phyloP scores from a whole-genome alignment of 2,888 invertebrate genomes.

The Spisula subtruncata region DNA sequence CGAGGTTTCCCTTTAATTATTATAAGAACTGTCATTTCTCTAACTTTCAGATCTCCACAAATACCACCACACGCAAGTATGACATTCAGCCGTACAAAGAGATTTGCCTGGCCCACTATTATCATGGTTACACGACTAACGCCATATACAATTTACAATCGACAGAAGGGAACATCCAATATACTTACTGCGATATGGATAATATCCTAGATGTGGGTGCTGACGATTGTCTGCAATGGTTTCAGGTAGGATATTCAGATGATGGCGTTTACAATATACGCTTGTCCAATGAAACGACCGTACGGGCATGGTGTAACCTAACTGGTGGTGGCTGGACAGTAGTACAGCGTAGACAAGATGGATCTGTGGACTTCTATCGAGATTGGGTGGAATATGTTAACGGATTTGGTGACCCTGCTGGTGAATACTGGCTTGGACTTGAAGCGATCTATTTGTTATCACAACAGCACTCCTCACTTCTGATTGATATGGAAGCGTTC shows the following conservation, averaged over 20 bases:
- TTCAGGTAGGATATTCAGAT: background rate
- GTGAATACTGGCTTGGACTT: slow-evolving; percentile 15
- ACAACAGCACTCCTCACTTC: background rate
- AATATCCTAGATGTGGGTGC: no score
- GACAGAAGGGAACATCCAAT: background rate
- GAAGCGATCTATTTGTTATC: background rate
- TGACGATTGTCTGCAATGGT: no score
- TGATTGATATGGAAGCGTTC: background rate
- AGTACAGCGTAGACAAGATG: no score
- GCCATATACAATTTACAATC: background rate
- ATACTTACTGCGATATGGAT: no score
- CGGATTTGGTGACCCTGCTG: no score
- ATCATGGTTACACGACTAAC: background rate
- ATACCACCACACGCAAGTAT: no score
- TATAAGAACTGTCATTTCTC: no score
- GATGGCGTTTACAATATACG: background rate
- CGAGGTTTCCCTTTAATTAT: no score
- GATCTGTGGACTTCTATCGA: no score
- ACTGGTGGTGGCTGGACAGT: no score
- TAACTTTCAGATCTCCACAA: background rate
- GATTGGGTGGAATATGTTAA: no score
- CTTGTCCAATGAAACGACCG: background rate
- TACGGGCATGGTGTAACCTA: background rate
- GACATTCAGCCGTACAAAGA: slow-evolving; percentile 1
- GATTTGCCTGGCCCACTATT: background rate